A percentile compares a stretch with the other conserved stretches of the same genome.
Conservation (phyloP, 2,888 invertebrate species). For the Oscheius myriophilus region DNA sequence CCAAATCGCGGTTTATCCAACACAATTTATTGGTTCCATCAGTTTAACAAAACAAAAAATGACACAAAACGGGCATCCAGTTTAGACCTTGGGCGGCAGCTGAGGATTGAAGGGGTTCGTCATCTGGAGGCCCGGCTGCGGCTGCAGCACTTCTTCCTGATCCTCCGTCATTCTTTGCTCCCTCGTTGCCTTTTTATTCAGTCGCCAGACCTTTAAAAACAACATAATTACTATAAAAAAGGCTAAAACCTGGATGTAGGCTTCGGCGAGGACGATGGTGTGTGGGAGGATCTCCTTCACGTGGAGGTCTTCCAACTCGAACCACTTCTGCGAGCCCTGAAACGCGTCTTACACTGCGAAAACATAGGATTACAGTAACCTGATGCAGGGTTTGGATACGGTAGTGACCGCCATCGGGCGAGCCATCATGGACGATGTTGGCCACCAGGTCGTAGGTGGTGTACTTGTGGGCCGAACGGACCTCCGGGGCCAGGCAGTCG, state of each 20-base stretch:
- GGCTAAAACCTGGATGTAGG: conserved; percentile 87
- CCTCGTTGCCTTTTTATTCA: conserved; percentile 16
- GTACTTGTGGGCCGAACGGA: conserved; percentile 76
- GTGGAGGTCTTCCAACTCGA: conserved; percentile 91
- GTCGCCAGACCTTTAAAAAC: conserved; percentile 10
- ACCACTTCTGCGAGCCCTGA: conserved; percentile 85
- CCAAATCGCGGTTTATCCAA: no score
- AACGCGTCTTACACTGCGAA: background rate
- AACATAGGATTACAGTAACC: conserved; percentile 69
- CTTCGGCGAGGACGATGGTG: conserved; percentile 98
- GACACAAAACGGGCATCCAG: no score
- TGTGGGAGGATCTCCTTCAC: conserved; percentile 97
- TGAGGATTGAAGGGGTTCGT: conserved; percentile 8
- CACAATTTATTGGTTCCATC: no score
- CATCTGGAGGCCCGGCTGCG: background rate
- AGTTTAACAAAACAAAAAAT: no score
- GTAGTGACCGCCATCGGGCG: conserved; percentile 92
- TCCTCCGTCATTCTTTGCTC: conserved; percentile 10
- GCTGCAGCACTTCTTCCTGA: background rate
- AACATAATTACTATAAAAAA: background rate
- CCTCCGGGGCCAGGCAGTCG: conserved; percentile 88
- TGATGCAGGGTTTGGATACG: conserved; percentile 89
- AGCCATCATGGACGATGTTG: conserved; percentile 98
- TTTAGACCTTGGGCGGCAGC: conserved; percentile 5
- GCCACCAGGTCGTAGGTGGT: conserved; percentile 95